phyloP scores from a whole-genome alignment of 2,797 vertebrate species.

The Pseudomugil tenellus region DNA sequence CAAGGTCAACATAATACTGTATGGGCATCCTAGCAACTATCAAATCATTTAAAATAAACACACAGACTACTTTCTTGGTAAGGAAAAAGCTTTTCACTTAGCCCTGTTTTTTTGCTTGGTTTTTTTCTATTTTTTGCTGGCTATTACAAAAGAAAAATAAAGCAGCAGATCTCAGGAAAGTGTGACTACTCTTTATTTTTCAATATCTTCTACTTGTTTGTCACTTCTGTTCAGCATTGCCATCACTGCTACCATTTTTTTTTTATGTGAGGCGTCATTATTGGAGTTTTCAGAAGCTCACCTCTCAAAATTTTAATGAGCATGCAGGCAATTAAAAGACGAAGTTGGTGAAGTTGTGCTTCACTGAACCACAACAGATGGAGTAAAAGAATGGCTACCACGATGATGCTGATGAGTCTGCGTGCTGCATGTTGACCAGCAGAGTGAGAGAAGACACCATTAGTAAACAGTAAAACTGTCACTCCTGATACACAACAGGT shows the following conservation, averaged over 20 bases:
- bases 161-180: conserved; percentile 17
- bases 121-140: neutral
- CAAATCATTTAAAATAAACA: conserved; percentile 21
- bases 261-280: conserved; percentile 64
- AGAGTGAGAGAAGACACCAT: conserved; percentile 21
- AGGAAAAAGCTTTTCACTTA: conserved; percentile 21
- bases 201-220: conserved; percentile 18
- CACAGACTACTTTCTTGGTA: conserved; percentile 22
- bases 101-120: conserved; percentile 3
- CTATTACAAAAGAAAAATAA: conserved; percentile 21
- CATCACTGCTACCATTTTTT: conserved; percentile 39
- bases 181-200: conserved; percentile 15
- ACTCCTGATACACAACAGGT: conserved; percentile 43
- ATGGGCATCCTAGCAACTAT: conserved; percentile 6
- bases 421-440: conserved; percentile 41
- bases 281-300: conserved; percentile 65
- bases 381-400: conserved; percentile 53
- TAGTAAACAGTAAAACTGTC: conserved; percentile 42
- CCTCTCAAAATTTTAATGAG: conserved; percentile 73
- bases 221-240: conserved; percentile 34
- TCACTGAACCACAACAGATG: conserved; percentile 71
- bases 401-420: conserved; percentile 52
- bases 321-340: conserved; percentile 78
- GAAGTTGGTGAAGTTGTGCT: conserved; percentile 69
- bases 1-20: neutral